Conservation (phyloP, 92 coral and sea anemone genomes). For the Nematostella vectensis region DNA sequence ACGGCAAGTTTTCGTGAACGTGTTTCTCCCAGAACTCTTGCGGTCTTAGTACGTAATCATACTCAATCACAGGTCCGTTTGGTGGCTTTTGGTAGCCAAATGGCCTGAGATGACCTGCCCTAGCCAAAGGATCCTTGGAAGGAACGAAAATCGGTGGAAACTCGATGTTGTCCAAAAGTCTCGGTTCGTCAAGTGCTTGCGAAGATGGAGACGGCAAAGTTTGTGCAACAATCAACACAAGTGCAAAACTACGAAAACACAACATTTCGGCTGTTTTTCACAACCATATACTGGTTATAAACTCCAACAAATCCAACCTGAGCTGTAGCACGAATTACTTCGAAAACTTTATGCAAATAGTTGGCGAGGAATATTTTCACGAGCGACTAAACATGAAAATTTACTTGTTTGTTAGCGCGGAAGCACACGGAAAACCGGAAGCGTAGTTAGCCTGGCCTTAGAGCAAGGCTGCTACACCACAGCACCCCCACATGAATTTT, state of each 20-base stretch:
- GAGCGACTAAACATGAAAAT: not conserved
- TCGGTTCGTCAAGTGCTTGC: not conserved
- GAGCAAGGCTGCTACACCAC: no score
- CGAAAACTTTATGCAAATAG: no score
- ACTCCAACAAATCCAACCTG: no score
- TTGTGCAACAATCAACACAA: not conserved
- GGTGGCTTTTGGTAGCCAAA: constrained; percentile 89
- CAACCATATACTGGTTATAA: not conserved
- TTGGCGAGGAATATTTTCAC: not conserved
- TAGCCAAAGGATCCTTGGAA: constrained; percentile 34
- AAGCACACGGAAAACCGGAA: no score
- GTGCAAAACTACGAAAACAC: no score
- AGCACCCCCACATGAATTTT: no score
- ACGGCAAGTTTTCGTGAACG: constrained; percentile 64
- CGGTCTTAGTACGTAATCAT: constrained; percentile 68
- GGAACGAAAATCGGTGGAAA: constrained; percentile 79
- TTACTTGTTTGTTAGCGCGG: not conserved
- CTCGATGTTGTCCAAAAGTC: constrained; percentile 22
- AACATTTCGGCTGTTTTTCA: not conserved
- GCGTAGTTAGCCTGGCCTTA: not conserved
- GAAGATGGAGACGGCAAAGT: not conserved
- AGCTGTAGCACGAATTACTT: no score
- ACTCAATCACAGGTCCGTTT: constrained; percentile 75
- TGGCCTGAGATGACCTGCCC: constrained; percentile 73
- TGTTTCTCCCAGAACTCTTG: constrained; percentile 79